phyloP scores from a whole-genome alignment of 2,113 vertebrate genomes.

The Hylia prasina region DNA sequence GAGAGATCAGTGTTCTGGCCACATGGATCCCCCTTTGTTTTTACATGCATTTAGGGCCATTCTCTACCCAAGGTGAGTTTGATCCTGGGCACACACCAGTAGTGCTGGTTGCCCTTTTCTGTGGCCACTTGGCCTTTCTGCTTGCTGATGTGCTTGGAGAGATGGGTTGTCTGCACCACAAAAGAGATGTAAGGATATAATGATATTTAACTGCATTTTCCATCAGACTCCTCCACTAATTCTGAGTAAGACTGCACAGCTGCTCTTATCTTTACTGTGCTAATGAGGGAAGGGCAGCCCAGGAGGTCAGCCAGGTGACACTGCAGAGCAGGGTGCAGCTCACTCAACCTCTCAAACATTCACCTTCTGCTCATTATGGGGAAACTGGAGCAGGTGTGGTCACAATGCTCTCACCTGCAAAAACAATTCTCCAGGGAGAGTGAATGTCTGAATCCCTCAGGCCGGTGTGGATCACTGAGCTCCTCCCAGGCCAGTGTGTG shows the following conservation, averaged over 20 bases:
- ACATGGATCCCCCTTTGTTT: not conserved
- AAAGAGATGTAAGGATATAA: not conserved
- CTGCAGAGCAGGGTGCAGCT: not conserved
- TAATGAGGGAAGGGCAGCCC: not conserved
- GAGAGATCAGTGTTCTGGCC: not conserved
- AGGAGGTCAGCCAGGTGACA: not conserved
- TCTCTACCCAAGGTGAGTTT: not conserved
- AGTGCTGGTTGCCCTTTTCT: not conserved
- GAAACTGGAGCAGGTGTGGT: not conserved
- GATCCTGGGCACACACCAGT: not conserved
- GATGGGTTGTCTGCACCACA: not conserved
- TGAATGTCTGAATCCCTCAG: fast-evolving
- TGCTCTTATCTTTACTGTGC: not conserved
- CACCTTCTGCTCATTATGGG: not conserved
- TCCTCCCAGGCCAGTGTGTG: not conserved
- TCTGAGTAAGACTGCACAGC: not conserved
- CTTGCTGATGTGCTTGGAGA: not conserved
- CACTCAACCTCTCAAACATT: not conserved
- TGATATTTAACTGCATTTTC: not conserved
- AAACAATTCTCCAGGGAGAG: not conserved
- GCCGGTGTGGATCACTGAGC: not conserved
- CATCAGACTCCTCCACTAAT: not conserved
- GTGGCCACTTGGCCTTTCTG: not conserved
- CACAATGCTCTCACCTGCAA: not conserved
- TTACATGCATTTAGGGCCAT: not conserved